Percentiles rank a stretch among this genome's conserved stretches.
Conservation (phyloP, 2,888 invertebrate species). For the Pteria penguin region DNA sequence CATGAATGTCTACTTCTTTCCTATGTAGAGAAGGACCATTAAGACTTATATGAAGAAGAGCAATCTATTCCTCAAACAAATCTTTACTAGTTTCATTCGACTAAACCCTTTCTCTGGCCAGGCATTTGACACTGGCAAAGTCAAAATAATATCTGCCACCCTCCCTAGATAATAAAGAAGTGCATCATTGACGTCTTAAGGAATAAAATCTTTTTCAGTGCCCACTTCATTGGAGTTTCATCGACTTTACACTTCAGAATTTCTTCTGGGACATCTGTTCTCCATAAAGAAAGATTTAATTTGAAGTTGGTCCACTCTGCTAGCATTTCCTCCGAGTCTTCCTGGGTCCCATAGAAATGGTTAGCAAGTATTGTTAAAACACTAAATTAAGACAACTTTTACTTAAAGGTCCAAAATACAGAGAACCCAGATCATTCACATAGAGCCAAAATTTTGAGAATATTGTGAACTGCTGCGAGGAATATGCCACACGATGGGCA, state of each 20-base stretch:
- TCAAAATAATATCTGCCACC: slow-evolving; percentile 10
- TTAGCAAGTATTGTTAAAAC: too few species aligned
- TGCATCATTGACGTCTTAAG: not conserved
- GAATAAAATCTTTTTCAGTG: not conserved
- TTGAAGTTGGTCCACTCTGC: not conserved
- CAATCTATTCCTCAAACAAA: too few species aligned
- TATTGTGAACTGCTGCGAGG: too few species aligned
- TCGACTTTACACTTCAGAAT: not conserved
- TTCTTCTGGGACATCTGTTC: not conserved
- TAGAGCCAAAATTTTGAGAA: too few species aligned
- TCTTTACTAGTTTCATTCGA: too few species aligned
- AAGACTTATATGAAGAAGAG: too few species aligned
- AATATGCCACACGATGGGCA: too few species aligned
- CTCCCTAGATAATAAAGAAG: not conserved
- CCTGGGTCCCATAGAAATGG: too few species aligned
- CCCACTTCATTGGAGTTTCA: not conserved
- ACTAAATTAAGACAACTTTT: too few species aligned
- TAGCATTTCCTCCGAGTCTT: too few species aligned
- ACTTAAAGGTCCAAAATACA: too few species aligned
- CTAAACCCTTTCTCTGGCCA: not conserved
- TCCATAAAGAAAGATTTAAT: not conserved
- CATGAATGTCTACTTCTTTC: not conserved
- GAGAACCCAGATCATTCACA: too few species aligned
- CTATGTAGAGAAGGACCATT: not conserved
- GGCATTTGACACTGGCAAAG: not conserved